These are phyloP conservation scores for Euclidia mi DNA, from an alignment of 2,888 invertebrate species.

Conservation along the genomic window DNA sequence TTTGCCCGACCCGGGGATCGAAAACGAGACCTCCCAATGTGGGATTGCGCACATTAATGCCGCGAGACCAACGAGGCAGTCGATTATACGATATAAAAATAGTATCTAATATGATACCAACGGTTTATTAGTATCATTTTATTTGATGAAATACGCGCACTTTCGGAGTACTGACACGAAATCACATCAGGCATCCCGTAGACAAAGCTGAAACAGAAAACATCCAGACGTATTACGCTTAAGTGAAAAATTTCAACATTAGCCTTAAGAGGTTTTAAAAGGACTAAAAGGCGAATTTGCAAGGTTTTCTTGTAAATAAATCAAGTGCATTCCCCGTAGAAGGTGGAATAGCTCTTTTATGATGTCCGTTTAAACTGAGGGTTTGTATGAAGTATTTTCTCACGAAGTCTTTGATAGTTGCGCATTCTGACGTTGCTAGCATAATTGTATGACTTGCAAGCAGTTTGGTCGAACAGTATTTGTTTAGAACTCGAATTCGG, in stretches of 20 bases:
- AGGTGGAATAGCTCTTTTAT: conserved; percentile 57
- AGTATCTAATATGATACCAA: background rate
- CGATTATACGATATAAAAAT: no score
- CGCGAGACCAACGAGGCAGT: no score
- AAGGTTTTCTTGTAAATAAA: conserved; percentile 67
- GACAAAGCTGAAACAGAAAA: conserved; percentile 35
- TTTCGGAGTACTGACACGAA: conserved; percentile 14
- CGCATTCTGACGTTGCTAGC: conserved; percentile 51
- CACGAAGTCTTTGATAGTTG: conserved; percentile 55
- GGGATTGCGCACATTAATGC: no score
- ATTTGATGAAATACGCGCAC: background rate
- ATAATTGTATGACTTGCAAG: conserved; percentile 56
- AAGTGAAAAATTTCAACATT: conserved; percentile 54
- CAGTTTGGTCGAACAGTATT: conserved; percentile 27
- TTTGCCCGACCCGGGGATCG: no score
- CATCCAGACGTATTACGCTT: conserved; percentile 44
- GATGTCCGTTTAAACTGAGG: conserved; percentile 43
- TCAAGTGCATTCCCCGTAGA: conserved; percentile 63
- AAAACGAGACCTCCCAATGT: no score
- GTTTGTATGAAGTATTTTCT: conserved; percentile 56
- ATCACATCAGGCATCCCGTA: conserved; percentile 39
- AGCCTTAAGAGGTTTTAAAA: conserved; percentile 43
- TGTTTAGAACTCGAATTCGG: conserved; percentile 18
- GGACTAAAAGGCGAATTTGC: conserved; percentile 43
- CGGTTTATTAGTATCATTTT: background rate